Base-by-base conservation (phyloP, 2,888 invertebrate genomes). In the Oxycera nigricornis region DNA sequence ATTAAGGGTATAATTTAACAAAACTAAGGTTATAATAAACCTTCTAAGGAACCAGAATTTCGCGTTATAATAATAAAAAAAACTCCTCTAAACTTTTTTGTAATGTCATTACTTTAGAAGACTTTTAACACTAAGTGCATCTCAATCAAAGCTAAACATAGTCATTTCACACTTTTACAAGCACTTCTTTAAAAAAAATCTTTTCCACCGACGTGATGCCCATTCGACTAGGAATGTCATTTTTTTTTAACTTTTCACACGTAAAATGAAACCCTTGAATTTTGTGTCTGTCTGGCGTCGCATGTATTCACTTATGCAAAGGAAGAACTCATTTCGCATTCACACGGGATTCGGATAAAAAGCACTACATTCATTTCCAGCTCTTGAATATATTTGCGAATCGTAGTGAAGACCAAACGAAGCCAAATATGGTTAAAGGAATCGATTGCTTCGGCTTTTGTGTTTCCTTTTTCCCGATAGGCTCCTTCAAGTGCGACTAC, bases 401-500 rank as follows among this genome's bases (percentile, higher is more conserved):
- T 62, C 20, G 9, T 39, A 11, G 39, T 14, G 57, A 57, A 46
- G 28, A n/a, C 50, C 30, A 14, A 22, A 30, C 22, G 35, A 70
- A n/a, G 28, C 11, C 52, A 70, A 52, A 70, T 20, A 52, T 70
- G 24, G 50, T 39, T 22, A 30, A 52, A 24, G 22, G 50, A 52
- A 55, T 70, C 52, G 70, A 70, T 70, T 70, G 24, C 52, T 30
- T 26, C 35, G 52, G 52, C 70, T 70, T 70, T 52, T 68, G 59
- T 46, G 50, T 17, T 72, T 59, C 26, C 31, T 30, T 14, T 35
- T 68, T 65, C 46, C 35, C 46, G 55, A 39, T 52, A 65, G 31
- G 72, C 52, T 73, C 28, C 62, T 52, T 67, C 59, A 72, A 41
- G 28, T 67, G 57, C 26, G 41, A 50, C 26, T 28, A n/a, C 28